phyloP scores from a whole-genome alignment of 2,797 vertebrate species.

The Gambelia wislizenii region DNA sequence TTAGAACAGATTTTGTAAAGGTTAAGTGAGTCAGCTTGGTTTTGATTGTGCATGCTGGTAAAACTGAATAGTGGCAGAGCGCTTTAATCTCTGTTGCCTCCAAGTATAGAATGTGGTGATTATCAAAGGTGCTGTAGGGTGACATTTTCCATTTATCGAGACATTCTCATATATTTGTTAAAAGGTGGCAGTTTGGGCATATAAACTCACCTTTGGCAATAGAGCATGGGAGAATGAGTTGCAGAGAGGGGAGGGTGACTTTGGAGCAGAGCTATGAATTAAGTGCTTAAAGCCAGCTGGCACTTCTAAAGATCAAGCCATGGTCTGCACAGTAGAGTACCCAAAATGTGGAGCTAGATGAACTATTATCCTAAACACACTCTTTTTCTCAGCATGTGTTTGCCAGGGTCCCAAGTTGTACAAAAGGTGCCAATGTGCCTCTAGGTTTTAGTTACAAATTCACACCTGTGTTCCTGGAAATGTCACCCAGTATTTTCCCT shows the following conservation, averaged over 20 bases:
- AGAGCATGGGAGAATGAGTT: background rate
- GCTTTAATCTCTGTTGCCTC: slow-evolving; percentile 15
- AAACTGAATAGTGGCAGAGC: slow-evolving; percentile 3
- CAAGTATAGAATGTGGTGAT: slow-evolving; percentile 2
- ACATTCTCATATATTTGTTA: slow-evolving; percentile 8
- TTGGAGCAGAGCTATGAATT: background rate
- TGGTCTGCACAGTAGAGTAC: background rate
- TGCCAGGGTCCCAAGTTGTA: background rate
- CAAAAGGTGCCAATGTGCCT: background rate
- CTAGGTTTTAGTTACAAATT: background rate
- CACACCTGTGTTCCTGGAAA: background rate
- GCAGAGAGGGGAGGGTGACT: background rate
- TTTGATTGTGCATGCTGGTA: background rate
- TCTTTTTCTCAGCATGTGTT: background rate
- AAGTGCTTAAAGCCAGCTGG: background rate
- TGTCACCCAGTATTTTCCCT: background rate
- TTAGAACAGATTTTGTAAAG: slow-evolving; percentile 25
- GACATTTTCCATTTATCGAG: slow-evolving; percentile 31
- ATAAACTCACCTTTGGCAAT: background rate
- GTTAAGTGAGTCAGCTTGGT: background rate
- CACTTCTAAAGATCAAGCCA: background rate
- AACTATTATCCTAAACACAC: background rate
- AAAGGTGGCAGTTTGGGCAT: background rate
- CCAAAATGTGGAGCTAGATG: background rate
- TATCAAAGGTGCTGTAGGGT: slow-evolving; percentile 15